Evolutionary conservation across 2,113 vertebrate genomes (phyloP).

Genomic region (Bubo blakistoni): DNA sequence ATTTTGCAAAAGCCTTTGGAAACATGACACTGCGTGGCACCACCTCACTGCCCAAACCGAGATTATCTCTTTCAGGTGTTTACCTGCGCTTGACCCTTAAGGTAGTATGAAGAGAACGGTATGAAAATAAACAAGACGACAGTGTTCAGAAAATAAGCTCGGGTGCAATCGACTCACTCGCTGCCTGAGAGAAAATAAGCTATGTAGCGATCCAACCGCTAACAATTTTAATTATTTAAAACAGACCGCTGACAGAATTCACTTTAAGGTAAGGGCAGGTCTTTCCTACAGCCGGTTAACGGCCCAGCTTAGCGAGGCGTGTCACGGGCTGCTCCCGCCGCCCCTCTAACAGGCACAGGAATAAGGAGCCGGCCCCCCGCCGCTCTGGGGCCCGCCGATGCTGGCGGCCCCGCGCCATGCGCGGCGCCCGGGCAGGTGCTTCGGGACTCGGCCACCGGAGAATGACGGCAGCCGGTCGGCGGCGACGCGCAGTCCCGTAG

Average conservation of each 20-base stretch:
- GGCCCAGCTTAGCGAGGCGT: accelerated
- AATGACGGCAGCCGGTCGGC: neutral
- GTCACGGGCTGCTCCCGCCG: neutral
- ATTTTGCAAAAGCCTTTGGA: neutral
- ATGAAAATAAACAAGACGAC: too few species aligned
- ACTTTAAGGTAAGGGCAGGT: too few species aligned
- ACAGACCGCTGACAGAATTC: accelerated
- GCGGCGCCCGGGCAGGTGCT: neutral
- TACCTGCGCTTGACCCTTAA: neutral
- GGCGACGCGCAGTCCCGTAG: too few species aligned
- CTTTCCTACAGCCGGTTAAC: neutral
- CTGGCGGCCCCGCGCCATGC: too few species aligned
- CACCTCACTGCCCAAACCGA: too few species aligned
- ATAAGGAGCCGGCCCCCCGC: too few species aligned
- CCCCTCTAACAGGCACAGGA: accelerated
- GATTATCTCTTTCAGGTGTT: neutral
- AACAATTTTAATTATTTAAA: accelerated
- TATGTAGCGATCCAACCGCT: accelerated
- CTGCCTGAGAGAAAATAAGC: neutral
- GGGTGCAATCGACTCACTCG: accelerated
- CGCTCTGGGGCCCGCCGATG: neutral
- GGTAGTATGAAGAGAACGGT: neutral
- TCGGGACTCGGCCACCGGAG: too few species aligned
- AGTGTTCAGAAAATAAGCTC: neutral
- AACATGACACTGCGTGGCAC: neutral